phyloP scores from a whole-genome alignment of 2,888 invertebrate genomes.

The Amblyteles armatorius region DNA sequence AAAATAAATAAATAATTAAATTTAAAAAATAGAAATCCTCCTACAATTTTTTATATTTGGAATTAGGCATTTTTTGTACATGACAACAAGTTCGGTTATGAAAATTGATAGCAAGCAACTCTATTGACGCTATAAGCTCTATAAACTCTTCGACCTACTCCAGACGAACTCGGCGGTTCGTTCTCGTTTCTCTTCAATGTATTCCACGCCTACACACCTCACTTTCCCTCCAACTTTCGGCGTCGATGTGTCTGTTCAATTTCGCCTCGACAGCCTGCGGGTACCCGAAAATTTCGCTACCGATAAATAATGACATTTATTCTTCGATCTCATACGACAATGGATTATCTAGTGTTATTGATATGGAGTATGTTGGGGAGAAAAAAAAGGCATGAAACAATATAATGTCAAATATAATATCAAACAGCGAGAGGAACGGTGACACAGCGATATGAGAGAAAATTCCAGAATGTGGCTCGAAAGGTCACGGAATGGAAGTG shows the following conservation, averaged over 20 bases:
- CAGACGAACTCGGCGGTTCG: slow-evolving; percentile 6
- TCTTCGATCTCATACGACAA: neutral
- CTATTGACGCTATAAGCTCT: neutral
- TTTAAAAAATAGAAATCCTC: neutral
- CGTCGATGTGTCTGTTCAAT: slow-evolving; percentile 23
- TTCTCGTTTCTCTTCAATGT: slow-evolving; percentile 9
- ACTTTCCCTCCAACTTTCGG: slow-evolving; percentile 10
- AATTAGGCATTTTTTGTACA: neutral
- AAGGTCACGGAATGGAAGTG: slow-evolving; percentile 6
- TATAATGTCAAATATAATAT: no score
- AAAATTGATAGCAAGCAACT: neutral
- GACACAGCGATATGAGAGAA: neutral
- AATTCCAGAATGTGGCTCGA: neutral
- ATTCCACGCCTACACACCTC: slow-evolving; percentile 1
- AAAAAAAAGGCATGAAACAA: neutral
- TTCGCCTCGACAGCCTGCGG: neutral
- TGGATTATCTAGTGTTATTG: slow-evolving; percentile 17
- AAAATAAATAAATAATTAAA: no score
- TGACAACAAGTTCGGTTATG: neutral
- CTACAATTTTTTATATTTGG: neutral
- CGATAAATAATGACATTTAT: slow-evolving; percentile 5
- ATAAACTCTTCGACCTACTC: slow-evolving; percentile 10
- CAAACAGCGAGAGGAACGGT: neutral
- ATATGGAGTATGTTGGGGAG: slow-evolving; percentile 12
- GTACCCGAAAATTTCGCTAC: neutral